Base-by-base conservation (phyloP, 1,140 invertebrate species). In the Orchestia grillus region DNA sequence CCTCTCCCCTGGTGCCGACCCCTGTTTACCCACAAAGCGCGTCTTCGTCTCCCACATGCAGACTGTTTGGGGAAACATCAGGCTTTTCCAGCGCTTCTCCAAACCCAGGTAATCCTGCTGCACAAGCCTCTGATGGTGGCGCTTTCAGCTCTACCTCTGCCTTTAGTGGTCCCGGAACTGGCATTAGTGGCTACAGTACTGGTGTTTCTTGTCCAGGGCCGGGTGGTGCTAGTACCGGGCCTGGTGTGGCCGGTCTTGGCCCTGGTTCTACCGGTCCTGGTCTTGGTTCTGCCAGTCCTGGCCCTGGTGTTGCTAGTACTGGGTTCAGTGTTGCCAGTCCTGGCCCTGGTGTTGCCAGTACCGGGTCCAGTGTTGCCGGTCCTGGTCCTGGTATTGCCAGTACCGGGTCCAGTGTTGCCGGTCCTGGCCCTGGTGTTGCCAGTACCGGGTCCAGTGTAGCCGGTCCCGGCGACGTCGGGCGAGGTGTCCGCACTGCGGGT, bases 1-100 rank as follows among this genome's bases (percentile, higher is more conserved):
- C 43, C 36, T 47, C 92, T 28, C 88, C 88, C 40, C 92, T 94
- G 41, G 88, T 91, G 88, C 88, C 88, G 15, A 91, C 88, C 41
- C 41, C 88, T 11, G 41, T 91, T 8, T 91, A 91, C 41, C 28
- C 62, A 19, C 62, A 77, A 23, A 77, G 62, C 36, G 11, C 28
- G 62, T 77, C 62, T 77, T 77, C 62, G 28, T 77, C 62, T 77
- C 62, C 11, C 28, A 77, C 62, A 3, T 77, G 62, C 62, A 77
- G 62, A 77, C 62, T 23, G 11, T 77, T 77, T 77, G 62, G 28
- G 36, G 62, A 77, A 77, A 77, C 62, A 77, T 28, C 62, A 15
- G 62, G 28, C 28, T 77, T 28, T 77, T 77, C 62, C 28, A 77
- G 62, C 62, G 28, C 11, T 15, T 8, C 62, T 77, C 62, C 11